Evolutionary conservation across 2,113 vertebrate species (phyloP), one percentile per base, ranked within the genome.

Genomic region (Pseudopipra pipra): DNA sequence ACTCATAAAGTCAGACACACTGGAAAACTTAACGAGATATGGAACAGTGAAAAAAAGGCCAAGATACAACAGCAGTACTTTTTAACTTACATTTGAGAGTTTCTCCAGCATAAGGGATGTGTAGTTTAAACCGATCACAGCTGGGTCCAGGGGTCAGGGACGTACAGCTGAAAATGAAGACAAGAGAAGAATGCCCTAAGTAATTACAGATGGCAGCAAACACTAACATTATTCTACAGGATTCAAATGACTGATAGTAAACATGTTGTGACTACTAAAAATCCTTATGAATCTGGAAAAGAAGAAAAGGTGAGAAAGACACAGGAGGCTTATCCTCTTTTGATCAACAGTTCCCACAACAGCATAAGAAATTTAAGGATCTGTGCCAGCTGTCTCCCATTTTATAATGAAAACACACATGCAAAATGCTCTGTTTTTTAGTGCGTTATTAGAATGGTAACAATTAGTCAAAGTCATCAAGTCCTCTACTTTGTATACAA

Each of bases 51-150:
- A 77, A 80, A 31, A 67, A 77, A 62, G 39, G 44, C 5, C 68
- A 85, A 83, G 25, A 84, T 43, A 8, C 11, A 86, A 44, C 5
- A 85, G 54, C 52, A 93, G 1, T 54, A 72, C 15, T 58, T 85
- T 63, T 86, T 90, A 93, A 97, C 99, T 99, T 98, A 99, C 99
- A 99, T 98, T 99, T 99, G 58, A 99, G 98, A 22, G 99, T 99
- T 97, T 99, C 99, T 97, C 99, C 99, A 84, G 99, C 99, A 78
- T 99, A 99, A 9, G 99, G 99, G 87, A 99, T 99, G 96, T 99
- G 99, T 47, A 99, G 98, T 78, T 99, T 99, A 97, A 99, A 99
- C 70, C 99, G 98, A 97, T 99, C 99, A 92, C 99, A 99, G 97
- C 99, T 99, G 49, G 99, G 99, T 61, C 99, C 99, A 70, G 98